Evolutionary conservation across 2,888 invertebrate genomes (phyloP).

Genomic region (Trichopoda pennipes): DNA sequence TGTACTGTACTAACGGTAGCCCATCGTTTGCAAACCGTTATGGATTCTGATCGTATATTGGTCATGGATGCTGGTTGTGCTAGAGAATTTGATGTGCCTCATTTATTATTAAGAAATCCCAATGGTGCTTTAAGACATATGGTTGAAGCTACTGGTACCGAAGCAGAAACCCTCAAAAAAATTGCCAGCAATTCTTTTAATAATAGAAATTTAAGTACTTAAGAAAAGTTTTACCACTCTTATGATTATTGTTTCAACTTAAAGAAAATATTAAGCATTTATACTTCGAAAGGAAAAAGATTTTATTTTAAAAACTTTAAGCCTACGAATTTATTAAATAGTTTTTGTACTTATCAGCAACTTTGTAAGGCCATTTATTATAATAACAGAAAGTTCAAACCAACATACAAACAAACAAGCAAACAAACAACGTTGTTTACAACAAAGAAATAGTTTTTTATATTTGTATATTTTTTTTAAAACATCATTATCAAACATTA

Average conservation of each 20-base stretch:
- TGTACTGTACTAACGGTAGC: constrained; percentile 96
- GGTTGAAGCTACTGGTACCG: constrained; percentile 85
- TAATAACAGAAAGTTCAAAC: constrained; percentile 23
- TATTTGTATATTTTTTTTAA: constrained; percentile 40
- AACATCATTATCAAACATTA: constrained; percentile 44
- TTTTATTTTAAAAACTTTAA: constrained; percentile 30
- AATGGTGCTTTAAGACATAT: constrained; percentile 85
- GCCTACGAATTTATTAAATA: constrained; percentile 37
- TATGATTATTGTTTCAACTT: neutral
- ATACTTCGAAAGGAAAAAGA: constrained; percentile 18
- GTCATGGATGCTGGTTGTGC: constrained; percentile 92
- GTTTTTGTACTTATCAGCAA: constrained; percentile 42
- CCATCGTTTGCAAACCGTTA: constrained; percentile 94
- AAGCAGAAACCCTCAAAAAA: constrained; percentile 81
- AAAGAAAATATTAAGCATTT: constrained; percentile 20
- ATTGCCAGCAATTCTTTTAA: constrained; percentile 81
- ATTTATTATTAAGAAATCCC: constrained; percentile 84
- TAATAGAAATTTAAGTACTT: constrained; percentile 41
- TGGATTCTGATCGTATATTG: constrained; percentile 94
- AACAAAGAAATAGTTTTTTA: constrained; percentile 39
- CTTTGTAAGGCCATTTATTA: neutral
- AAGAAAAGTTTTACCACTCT: too few relatives aligned
- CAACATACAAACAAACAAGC: constrained; percentile 38
- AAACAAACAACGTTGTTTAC: constrained; percentile 38
- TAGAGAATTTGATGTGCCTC: constrained; percentile 87